Evolutionary conservation across 2,888 invertebrate species (phyloP).

Genomic region (Mesoligia furuncula): DNA sequence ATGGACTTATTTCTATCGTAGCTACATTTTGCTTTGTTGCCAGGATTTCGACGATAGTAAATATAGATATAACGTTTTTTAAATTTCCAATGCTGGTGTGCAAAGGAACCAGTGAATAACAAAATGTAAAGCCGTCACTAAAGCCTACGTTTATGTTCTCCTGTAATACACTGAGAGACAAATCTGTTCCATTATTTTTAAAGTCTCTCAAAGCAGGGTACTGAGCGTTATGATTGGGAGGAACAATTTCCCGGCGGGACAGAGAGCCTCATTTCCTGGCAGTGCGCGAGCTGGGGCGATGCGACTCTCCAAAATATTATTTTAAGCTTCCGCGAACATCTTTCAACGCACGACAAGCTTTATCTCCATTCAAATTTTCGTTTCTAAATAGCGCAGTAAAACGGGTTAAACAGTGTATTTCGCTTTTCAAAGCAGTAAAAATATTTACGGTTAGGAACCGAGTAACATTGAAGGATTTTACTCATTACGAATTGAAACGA

Average conservation of each 20-base stretch:
- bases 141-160: conserved; percentile 71
- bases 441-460: conserved; percentile 46
- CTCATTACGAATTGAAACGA: conserved; percentile 51
- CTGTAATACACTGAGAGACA: conserved; percentile 82
- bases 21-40: conserved; percentile 33
- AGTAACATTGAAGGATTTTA: conserved; percentile 47
- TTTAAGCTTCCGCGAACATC: conserved; percentile 86
- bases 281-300: conserved; percentile 78
- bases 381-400: conserved; percentile 60
- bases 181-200: conserved; percentile 84
- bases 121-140: conserved; percentile 67
- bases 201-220: conserved; percentile 84
- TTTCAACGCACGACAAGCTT: conserved; percentile 82
- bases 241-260: conserved; percentile 89
- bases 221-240: conserved; percentile 87
- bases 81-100: conserved; percentile 22
- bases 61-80: conserved; percentile 25
- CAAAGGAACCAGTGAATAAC: conserved; percentile 63
- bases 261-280: conserved; percentile 88
- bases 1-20: conserved; percentile 46
- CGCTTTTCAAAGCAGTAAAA: conserved; percentile 52
- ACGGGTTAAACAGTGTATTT: conserved; percentile 62
- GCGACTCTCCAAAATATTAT: conserved; percentile 87
- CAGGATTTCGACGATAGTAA: conserved; percentile 37
- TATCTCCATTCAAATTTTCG: conserved; percentile 71